Evolutionary conservation across 2,888 invertebrate genomes (phyloP).

Genomic region (Resseliella maxima): DNA sequence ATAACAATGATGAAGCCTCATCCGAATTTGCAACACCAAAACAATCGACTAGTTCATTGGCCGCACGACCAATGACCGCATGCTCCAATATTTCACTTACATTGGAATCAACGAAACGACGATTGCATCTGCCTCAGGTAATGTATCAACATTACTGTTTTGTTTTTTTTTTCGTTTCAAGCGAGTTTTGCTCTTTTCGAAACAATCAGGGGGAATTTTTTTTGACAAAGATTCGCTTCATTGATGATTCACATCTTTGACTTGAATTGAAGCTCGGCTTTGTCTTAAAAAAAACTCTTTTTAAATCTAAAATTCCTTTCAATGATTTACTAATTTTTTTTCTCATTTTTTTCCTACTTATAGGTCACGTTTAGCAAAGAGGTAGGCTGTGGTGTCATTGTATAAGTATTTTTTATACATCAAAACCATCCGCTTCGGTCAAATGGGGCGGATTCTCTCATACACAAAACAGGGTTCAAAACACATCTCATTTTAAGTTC

Average conservation of each 20-base stretch:
- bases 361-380: constrained; percentile 85
- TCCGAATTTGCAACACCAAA: constrained; percentile 61
- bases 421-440: background rate
- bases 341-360: background rate
- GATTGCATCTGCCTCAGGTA: constrained; percentile 77
- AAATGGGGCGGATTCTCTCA: background rate
- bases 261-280: too few species aligned
- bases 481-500: constrained; percentile 6
- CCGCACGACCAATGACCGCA: constrained; percentile 74
- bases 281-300: too few species aligned
- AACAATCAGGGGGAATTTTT: background rate
- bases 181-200: too few species aligned
- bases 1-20: constrained; percentile 60
- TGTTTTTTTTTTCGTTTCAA: background rate
- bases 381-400: constrained; percentile 91
- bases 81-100: constrained; percentile 76
- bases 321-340: background rate
- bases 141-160: too few species aligned
- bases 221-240: too few species aligned
- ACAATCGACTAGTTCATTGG: constrained; percentile 62
- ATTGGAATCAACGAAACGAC: constrained; percentile 71
- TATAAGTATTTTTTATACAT: constrained; percentile 69
- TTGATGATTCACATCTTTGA: too few species aligned
- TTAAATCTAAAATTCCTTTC: too few species aligned
- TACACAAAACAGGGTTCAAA: background rate